phyloP scores from a whole-genome alignment of 2,888 invertebrate species.

The Orchesellides sinensis region DNA sequence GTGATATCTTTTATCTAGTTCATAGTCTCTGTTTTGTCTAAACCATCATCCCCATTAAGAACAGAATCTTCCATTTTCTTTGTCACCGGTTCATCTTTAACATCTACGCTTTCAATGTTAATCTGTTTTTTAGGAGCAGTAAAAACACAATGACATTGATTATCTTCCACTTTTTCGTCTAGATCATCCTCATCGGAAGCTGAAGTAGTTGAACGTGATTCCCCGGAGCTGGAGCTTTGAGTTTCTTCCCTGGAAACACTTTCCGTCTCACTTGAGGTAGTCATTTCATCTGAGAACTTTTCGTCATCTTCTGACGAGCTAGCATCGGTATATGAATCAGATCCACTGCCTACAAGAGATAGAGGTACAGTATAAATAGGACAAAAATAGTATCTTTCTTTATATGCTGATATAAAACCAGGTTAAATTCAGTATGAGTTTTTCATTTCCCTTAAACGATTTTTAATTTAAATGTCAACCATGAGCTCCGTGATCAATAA shows the following conservation, averaged over 20 bases:
- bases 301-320: constrained; percentile 32
- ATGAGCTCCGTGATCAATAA: not conserved
- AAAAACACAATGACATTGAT: no score
- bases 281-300: constrained; percentile 33
- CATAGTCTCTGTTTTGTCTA: not conserved
- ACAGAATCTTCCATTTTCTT: not conserved
- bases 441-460: no score
- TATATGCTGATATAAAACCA: no score
- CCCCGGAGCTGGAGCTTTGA: constrained; percentile 25
- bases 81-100: not conserved
- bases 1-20: no score
- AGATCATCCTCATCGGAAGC: constrained; percentile 2
- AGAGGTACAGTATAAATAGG: no score
- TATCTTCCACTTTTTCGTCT: constrained; percentile 13
- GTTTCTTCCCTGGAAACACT: constrained; percentile 33
- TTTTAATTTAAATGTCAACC: not conserved
- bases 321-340: constrained; percentile 7
- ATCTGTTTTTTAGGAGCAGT: no score
- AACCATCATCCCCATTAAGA: not conserved
- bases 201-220: constrained; percentile 15
- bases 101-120: not conserved
- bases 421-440: no score
- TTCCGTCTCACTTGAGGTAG: constrained; percentile 32
- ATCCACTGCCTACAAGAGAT: not conserved
- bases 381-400: no score